Conservation (phyloP, 2,888 invertebrate genomes). For the Lasioglossum lativentre region DNA sequence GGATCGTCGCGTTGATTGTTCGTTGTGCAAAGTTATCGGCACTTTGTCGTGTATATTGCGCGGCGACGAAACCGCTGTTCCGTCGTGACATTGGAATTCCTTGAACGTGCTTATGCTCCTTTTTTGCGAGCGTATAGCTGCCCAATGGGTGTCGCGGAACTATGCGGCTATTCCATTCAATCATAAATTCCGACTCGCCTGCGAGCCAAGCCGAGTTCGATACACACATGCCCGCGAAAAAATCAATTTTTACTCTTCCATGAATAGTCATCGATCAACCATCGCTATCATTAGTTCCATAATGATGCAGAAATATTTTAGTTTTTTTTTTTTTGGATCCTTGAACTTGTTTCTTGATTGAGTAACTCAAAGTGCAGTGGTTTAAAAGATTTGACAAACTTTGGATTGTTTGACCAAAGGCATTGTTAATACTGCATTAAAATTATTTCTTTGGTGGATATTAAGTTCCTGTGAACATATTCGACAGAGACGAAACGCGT, state of each 20-base stretch:
- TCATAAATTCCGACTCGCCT: neutral
- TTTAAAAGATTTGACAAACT: too few relatives aligned
- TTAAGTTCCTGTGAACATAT: too few relatives aligned
- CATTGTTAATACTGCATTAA: too few relatives aligned
- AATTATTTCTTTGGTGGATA: neutral
- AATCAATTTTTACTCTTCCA: neutral
- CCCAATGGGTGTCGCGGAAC: neutral
- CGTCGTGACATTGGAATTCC: slow-evolving; percentile 40
- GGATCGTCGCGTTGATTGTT: slow-evolving; percentile 50
- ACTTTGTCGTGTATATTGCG: slow-evolving; percentile 27
- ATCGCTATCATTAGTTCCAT: neutral
- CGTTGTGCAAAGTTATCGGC: slow-evolving; percentile 53
- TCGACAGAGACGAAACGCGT: too few relatives aligned
- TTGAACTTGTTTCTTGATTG: neutral
- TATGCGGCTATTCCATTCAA: neutral
- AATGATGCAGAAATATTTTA: neutral
- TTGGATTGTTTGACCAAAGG: too few relatives aligned
- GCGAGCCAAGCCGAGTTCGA: neutral
- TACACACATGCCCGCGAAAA: neutral
- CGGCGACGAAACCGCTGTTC: slow-evolving; percentile 2
- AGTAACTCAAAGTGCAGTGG: too few relatives aligned
- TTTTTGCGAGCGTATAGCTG: neutral
- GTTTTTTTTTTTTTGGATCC: neutral
- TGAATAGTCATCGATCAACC: neutral
- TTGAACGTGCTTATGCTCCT: neutral